Conservation (phyloP, 2,888 invertebrate species). For the Fabriciana adippe region DNA sequence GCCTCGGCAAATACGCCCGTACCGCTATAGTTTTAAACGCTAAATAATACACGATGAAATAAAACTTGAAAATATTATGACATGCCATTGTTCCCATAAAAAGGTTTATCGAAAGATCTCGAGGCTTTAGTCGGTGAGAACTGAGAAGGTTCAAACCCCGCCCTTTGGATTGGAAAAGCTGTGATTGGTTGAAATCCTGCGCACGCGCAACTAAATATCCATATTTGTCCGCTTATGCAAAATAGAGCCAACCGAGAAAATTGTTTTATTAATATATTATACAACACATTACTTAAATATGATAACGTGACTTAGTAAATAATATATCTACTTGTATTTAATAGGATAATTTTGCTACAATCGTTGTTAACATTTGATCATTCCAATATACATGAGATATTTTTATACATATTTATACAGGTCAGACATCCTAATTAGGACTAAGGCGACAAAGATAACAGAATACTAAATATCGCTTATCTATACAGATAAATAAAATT, state of each 20-base stretch:
- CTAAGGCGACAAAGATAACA: no score
- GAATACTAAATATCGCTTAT: no score
- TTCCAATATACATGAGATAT: no score
- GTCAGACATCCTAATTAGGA: no score
- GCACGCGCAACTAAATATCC: conserved; percentile 30
- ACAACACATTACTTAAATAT: no score
- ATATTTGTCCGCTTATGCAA: conserved; percentile 18
- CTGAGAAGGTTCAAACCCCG: conserved; percentile 42
- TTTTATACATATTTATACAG: no score
- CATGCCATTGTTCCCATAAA: conserved; percentile 44
- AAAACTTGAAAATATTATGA: conserved; percentile 44
- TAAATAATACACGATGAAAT: neutral
- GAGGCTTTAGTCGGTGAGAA: conserved; percentile 41
- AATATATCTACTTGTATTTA: no score
- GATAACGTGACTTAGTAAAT: no score
- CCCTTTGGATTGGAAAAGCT: conserved; percentile 35
- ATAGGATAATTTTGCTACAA: no score
- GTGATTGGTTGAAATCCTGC: conserved; percentile 38
- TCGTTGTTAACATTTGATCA: no score
- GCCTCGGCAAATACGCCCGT: conserved; percentile 4
- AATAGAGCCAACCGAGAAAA: conserved; percentile 11
- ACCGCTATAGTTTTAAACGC: conserved; percentile 15
- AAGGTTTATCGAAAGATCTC: conserved; percentile 42
- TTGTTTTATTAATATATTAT: neutral
- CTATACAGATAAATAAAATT: no score